These are phyloP conservation scores for Taeniopygia guttata DNA, from an alignment of 2,797 vertebrate genomes.

Conservation along the genomic window DNA sequence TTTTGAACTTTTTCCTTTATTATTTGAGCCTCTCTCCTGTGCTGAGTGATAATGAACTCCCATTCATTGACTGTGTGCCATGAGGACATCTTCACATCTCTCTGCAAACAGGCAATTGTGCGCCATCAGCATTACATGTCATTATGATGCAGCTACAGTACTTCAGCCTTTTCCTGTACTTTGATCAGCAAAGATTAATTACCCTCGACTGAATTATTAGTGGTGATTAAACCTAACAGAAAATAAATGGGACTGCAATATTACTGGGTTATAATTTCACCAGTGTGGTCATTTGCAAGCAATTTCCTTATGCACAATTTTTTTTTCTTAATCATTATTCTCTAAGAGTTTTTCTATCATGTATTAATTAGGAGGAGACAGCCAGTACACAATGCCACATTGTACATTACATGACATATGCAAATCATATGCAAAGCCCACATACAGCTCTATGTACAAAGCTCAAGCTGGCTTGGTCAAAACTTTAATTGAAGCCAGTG, in stretches of 20 bases:
- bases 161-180: conserved; percentile 59
- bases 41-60: conserved; percentile 12
- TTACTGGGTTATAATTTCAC: conserved; percentile 46
- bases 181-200: conserved; percentile 74
- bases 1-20: neutral
- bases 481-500: conserved; percentile 40
- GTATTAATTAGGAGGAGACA: conserved; percentile 57
- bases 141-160: conserved; percentile 49
- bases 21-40: neutral
- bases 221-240: conserved; percentile 66
- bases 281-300: conserved; percentile 52
- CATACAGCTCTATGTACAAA: neutral
- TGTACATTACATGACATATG: conserved; percentile 31
- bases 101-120: conserved; percentile 36
- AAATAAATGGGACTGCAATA: conserved; percentile 63
- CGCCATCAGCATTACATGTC: conserved; percentile 53
- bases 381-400: conserved; percentile 32
- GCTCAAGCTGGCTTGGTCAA: conserved; percentile 11
- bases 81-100: conserved; percentile 41
- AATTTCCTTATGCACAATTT: conserved; percentile 46
- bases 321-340: conserved; percentile 57
- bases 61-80: neutral
- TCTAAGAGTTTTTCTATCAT: conserved; percentile 26
- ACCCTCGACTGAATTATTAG: conserved; percentile 67
- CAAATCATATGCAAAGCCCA: conserved; percentile 18